phyloP scores from a whole-genome alignment of 2,113 vertebrate species.

The Amphiprion percula region DNA sequence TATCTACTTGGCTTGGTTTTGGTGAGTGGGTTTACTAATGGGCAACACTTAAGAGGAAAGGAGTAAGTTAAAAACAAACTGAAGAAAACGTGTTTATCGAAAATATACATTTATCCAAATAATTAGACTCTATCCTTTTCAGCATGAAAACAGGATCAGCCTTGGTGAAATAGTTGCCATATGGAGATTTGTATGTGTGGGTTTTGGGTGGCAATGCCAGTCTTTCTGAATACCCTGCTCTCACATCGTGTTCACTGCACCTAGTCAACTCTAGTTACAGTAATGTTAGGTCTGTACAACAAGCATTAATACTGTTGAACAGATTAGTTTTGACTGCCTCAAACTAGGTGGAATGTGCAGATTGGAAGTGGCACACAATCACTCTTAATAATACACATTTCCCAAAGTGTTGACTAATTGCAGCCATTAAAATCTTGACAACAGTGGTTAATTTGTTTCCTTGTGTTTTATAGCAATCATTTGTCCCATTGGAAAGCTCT shows the following conservation, averaged over 20 bases:
- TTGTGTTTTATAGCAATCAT: slow-evolving; percentile 80
- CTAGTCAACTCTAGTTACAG: slow-evolving; percentile 37
- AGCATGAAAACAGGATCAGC: slow-evolving; percentile 26
- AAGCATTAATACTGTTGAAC: slow-evolving; percentile 28
- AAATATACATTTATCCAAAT: slow-evolving; percentile 22
- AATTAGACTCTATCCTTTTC: slow-evolving; percentile 11
- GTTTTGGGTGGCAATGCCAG: neutral
- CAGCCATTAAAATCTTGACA: slow-evolving; percentile 82
- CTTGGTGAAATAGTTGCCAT: neutral
- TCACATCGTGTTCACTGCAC: slow-evolving; percentile 1
- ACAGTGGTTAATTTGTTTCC: slow-evolving; percentile 82
- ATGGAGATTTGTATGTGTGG: slow-evolving; percentile 5
- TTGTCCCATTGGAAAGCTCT: slow-evolving; percentile 69
- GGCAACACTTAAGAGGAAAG: slow-evolving; percentile 22
- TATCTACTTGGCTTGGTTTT: slow-evolving; percentile 16
- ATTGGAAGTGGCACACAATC: slow-evolving; percentile 57
- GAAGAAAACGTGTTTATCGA: slow-evolving; percentile 19
- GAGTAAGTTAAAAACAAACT: neutral
- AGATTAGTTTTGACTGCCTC: slow-evolving; percentile 34
- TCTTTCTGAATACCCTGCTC: slow-evolving; percentile 14
- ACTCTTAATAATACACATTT: slow-evolving; percentile 75
- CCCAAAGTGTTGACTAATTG: slow-evolving; percentile 84
- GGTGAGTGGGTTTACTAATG: neutral
- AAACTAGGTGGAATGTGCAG: slow-evolving; percentile 50
- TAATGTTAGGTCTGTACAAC: slow-evolving; percentile 40